Conservation (phyloP, 2,888 invertebrate species). For the Tetramorium bicarinatum region DNA sequence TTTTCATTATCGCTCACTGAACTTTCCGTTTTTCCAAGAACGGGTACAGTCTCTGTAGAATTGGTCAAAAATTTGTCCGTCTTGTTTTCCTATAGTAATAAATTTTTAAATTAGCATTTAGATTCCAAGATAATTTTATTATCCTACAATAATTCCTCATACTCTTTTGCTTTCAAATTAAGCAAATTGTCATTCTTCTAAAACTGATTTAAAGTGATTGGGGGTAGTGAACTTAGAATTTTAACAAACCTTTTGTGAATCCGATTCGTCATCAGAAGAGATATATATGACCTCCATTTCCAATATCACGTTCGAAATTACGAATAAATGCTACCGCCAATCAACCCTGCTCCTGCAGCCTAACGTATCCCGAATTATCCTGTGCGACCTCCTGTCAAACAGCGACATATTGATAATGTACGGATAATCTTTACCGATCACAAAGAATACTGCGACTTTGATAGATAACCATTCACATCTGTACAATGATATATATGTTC, state of each 20-base stretch:
- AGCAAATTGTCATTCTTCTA: neutral
- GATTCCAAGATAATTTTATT: neutral
- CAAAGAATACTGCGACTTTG: neutral
- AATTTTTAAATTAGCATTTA: neutral
- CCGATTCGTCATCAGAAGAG: constrained; percentile 76
- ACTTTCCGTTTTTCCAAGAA: constrained; percentile 16
- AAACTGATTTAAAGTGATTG: neutral
- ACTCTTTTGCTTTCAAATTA: neutral
- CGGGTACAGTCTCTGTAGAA: neutral
- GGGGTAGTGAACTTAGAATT: neutral
- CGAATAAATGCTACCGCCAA: neutral
- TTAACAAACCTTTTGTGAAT: constrained; percentile 68
- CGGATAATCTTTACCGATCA: neutral
- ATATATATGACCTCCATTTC: constrained; percentile 75
- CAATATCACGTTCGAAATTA: neutral
- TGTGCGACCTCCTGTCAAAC: constrained; percentile 19
- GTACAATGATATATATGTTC: neutral
- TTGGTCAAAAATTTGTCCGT: neutral
- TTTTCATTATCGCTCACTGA: neutral
- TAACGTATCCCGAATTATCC: neutral
- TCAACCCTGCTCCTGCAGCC: neutral
- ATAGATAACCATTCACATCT: too few relatives aligned
- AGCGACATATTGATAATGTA: constrained; percentile 7
- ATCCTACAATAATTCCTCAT: neutral
- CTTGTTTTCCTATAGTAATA: constrained; percentile 43